These are phyloP conservation scores for Hipparchia sbordonii DNA, from an alignment of 2,888 invertebrate genomes.

Conservation along the genomic window DNA sequence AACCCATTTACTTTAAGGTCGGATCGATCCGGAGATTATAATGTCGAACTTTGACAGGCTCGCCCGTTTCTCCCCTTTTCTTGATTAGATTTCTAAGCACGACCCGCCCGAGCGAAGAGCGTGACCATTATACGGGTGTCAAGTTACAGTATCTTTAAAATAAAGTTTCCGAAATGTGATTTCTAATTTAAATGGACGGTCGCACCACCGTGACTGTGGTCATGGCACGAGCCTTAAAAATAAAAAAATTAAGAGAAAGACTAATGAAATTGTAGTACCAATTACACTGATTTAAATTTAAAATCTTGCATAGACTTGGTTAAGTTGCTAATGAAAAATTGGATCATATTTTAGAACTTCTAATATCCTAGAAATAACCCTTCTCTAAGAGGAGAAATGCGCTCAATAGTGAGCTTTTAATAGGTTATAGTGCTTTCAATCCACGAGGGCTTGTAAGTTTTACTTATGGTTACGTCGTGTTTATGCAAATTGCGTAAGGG, in stretches of 20 bases:
- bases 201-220: neutral
- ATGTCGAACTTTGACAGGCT: conserved; percentile 10
- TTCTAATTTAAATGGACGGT: conserved; percentile 1
- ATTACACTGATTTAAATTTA: too few species aligned
- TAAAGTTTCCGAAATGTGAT: conserved; percentile 12
- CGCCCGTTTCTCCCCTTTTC: conserved; percentile 7
- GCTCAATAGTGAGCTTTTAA: too few species aligned
- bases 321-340: too few species aligned
- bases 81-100: conserved; percentile 21
- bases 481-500: too few species aligned
- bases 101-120: conserved; percentile 10
- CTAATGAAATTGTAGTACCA: too few species aligned
- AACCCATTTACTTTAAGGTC: conserved; percentile 5
- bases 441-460: too few species aligned
- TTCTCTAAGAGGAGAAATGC: too few species aligned
- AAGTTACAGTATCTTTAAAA: conserved; percentile 7
- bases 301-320: too few species aligned
- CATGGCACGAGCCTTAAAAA: neutral
- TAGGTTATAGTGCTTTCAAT: too few species aligned
- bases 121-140: conserved; percentile 16
- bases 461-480: too few species aligned
- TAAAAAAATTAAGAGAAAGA: neutral
- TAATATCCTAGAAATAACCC: too few species aligned
- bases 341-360: too few species aligned
- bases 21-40: conserved; percentile 10